A percentile compares a stretch with the other conserved stretches of the same genome.
Evolutionary conservation across 1,140 invertebrate species (phyloP).

Genomic region (Cyclargus thomasi): DNA sequence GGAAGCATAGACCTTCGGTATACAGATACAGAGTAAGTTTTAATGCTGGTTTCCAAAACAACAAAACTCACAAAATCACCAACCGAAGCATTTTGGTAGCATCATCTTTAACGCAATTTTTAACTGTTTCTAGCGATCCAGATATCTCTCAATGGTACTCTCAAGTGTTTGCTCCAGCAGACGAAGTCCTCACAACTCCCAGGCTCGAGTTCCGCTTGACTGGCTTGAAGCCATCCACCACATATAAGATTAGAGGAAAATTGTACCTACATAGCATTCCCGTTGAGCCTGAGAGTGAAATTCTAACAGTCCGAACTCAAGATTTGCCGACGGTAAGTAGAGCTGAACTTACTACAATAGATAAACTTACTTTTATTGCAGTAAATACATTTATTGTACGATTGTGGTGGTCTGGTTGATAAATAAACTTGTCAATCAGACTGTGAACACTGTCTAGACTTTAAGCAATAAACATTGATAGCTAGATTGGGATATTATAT

Average conservation of each 20-base stretch:
- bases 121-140: constrained; percentile 74
- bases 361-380: neutral
- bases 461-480: too few relatives aligned
- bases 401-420: neutral
- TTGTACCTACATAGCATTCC: constrained; percentile 83
- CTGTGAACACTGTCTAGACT: constrained; percentile 11
- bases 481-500: too few relatives aligned
- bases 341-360: neutral
- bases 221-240: constrained; percentile 84
- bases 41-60: neutral
- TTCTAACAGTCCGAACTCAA: constrained; percentile 83
- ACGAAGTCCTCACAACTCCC: constrained; percentile 87
- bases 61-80: too few relatives aligned
- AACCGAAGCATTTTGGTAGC: too few relatives aligned
- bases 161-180: constrained; percentile 89
- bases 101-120: neutral
- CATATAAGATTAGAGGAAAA: constrained; percentile 87
- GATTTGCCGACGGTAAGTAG: constrained; percentile 59
- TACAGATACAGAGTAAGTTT: constrained; percentile 82
- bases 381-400: neutral
- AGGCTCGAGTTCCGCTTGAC: constrained; percentile 88
- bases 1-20: constrained; percentile 89
- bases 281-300: constrained; percentile 83
- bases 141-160: constrained; percentile 85
- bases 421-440: constrained; percentile 3